These are phyloP conservation scores for Clavelina lepadiformis DNA, from an alignment of 23 tunicate genomes.

Conservation along the genomic window DNA sequence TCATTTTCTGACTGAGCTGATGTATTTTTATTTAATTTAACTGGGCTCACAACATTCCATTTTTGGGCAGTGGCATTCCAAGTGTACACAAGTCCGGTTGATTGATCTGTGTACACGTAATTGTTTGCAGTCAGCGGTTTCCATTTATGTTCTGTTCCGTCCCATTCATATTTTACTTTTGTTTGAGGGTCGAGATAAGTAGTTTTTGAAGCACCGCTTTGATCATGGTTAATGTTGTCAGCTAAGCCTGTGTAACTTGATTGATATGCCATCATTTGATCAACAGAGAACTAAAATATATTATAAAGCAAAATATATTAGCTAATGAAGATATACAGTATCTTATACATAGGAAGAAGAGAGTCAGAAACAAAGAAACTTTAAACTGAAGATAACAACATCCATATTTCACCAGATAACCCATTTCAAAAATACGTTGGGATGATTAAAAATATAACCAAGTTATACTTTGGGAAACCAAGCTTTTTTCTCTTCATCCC, in stretches of 20 bases:
- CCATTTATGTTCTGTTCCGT: conserved; percentile 41
- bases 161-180: conserved; percentile 57
- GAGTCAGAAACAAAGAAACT: too few species aligned
- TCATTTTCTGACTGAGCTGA: too few species aligned
- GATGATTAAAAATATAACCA: too few species aligned
- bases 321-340: too few species aligned
- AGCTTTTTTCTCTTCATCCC: conserved; percentile 93
- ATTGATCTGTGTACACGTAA: conserved; percentile 47
- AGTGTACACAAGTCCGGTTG: conserved; percentile 38
- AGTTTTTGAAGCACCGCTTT: neutral
- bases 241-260: conserved; percentile 32
- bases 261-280: conserved; percentile 53
- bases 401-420: too few species aligned
- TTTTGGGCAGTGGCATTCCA: conserved; percentile 42
- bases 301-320: too few species aligned
- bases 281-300: conserved; percentile 26
- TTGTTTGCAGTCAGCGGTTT: conserved; percentile 36
- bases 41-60: conserved; percentile 31
- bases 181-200: conserved; percentile 60
- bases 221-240: neutral
- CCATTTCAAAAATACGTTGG: too few species aligned
- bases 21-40: too few species aligned
- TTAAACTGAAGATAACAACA: too few species aligned
- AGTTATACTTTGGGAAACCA: conserved; percentile 80
- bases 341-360: too few species aligned